Conservation (phyloP, 2,113 vertebrate species). For the Pterocles burchelli region DNA sequence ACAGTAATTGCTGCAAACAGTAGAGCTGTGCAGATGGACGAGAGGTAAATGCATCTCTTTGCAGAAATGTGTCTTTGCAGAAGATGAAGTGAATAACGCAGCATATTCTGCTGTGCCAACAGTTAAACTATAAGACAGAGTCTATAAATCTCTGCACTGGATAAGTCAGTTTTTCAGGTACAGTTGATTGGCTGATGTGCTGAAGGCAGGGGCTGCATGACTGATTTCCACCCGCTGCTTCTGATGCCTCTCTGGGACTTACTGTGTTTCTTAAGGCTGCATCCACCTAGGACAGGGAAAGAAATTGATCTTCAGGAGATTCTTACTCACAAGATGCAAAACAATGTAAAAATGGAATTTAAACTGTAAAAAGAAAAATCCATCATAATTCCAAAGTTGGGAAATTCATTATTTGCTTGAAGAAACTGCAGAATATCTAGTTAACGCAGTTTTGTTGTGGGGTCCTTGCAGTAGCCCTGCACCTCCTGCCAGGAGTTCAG, state of each 20-base stretch:
- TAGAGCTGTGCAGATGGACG: neutral
- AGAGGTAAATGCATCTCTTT: neutral
- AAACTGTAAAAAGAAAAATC: neutral
- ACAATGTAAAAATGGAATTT: neutral
- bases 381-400: neutral
- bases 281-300: neutral
- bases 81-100: neutral
- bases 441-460: neutral
- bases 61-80: neutral
- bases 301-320: neutral
- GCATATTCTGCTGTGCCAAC: neutral
- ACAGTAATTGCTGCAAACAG: slow-evolving; percentile 2
- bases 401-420: neutral
- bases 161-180: neutral
- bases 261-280: neutral
- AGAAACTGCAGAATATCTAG: neutral
- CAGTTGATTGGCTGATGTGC: neutral
- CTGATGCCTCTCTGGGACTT: neutral
- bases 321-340: neutral
- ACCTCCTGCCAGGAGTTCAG: neutral
- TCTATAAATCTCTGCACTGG: neutral
- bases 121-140: neutral
- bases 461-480: neutral
- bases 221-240: neutral
- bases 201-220: neutral